Base-by-base conservation (phyloP, 2,888 invertebrate species). In the Prosopocoilus inquinatus region DNA sequence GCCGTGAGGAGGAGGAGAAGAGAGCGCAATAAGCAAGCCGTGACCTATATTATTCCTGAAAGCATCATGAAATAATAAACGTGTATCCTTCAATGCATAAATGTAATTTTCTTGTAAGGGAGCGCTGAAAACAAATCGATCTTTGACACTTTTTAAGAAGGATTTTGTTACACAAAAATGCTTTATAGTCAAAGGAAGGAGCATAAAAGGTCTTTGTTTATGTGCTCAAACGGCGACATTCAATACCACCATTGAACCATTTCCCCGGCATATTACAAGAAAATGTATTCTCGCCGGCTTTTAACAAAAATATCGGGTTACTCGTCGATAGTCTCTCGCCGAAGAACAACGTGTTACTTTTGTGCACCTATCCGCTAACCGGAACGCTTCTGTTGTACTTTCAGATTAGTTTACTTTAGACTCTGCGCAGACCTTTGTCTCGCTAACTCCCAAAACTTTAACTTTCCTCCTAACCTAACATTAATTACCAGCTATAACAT, bases 91-190 rank as follows among this genome's bases (percentile, higher is more conserved):
- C 41, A 41, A 15, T 41, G 12, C 12, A 41, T 41, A 41, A 41
- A 41, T 41, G 41, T 41, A 41, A 41, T 41, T 41, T 41, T 16
- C 41, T 41, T 41, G 41, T 41, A 41, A 15, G 13, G 12, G 9
- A 41, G 41, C 41, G 9, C 9, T 41, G 41, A 16, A 11, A 13
- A 41, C 41, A 41, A 41, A 41, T 41, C 41, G 41, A 41, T 41
- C 41, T 41, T 41, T 41, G 41, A 41, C 12, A 41, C 41, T 15
- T 41, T 41, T 41, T 41, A 41, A 41, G 41, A 41, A 48, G 36
- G 58, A 58, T 58, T 54, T 50, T 47, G 58, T 58, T 58, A 58
- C 58, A 58, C 50, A 51, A 54, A 54, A 58, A 54, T 54, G 47
- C 58, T 50, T 50, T 53, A 53, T 44, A 48, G 53, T 12, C 53